Conservation (phyloP, 2,797 vertebrate species). For the Phoxinus dragarum region DNA sequence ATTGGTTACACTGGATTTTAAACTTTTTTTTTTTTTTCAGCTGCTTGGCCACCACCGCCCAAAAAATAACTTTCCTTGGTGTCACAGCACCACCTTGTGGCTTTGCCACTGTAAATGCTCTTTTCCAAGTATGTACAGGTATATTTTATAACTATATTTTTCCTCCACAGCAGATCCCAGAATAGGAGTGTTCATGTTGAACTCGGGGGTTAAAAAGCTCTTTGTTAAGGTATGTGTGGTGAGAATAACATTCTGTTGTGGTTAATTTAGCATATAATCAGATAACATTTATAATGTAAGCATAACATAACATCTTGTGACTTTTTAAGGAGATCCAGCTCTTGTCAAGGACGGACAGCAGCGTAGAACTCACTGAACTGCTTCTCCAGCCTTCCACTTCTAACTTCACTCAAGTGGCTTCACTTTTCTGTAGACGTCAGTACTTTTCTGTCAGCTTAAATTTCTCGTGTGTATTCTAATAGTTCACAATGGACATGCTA, state of each 20-base stretch:
- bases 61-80: background rate
- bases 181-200: conserved; percentile 88
- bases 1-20: background rate
- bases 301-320: conserved; percentile 19
- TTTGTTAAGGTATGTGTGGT: conserved; percentile 87
- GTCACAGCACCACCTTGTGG: conserved; percentile 18
- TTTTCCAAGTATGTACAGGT: background rate
- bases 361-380: conserved; percentile 84
- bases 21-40: background rate
- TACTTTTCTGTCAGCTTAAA: background rate
- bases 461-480: background rate
- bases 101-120: background rate
- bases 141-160: background rate
- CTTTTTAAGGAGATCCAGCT: conserved; percentile 85
- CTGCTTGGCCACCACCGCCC: conserved; percentile 7
- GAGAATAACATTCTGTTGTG: background rate
- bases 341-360: conserved; percentile 81
- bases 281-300: background rate
- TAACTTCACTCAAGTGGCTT: conserved; percentile 92
- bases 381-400: conserved; percentile 84
- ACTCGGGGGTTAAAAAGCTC: conserved; percentile 89
- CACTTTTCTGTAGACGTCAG: conserved; percentile 89
- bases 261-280: background rate
- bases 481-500: background rate
- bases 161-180: conserved; percentile 73